Evolutionary conservation across 2,797 vertebrate species (phyloP).

Genomic region (Danio aesculapii): DNA sequence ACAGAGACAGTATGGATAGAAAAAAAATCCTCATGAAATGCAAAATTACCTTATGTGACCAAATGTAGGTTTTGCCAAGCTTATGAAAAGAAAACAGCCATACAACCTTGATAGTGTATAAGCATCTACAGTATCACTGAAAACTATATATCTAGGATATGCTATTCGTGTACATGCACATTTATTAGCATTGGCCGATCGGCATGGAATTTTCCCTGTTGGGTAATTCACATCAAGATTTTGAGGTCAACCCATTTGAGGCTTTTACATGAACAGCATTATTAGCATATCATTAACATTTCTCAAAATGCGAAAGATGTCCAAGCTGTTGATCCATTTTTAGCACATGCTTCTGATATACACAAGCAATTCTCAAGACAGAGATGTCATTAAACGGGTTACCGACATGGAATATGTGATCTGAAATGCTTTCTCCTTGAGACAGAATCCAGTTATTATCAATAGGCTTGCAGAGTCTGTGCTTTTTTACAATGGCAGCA

Average conservation of each 20-base stretch:
- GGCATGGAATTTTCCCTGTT: neutral
- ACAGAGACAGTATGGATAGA: neutral
- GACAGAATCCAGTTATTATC: conserved; percentile 6
- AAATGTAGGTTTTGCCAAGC: neutral
- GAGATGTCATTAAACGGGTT: neutral
- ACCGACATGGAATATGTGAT: neutral
- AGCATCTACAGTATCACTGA: neutral
- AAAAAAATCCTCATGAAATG: neutral
- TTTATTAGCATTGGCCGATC: neutral
- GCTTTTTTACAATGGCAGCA: conserved; percentile 11
- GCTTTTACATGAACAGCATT: conserved; percentile 19
- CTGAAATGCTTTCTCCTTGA: neutral
- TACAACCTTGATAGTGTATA: neutral
- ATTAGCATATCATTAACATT: conserved; percentile 38
- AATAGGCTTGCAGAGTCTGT: conserved; percentile 4
- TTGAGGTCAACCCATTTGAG: conserved; percentile 12
- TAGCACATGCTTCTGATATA: neutral
- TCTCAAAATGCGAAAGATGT: conserved; percentile 13
- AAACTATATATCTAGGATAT: neutral
- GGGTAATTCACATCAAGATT: conserved; percentile 11
- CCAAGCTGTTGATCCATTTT: neutral
- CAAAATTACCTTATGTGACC: neutral
- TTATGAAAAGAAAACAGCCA: neutral
- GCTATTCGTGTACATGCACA: neutral
- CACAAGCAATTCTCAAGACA: neutral